These are phyloP conservation scores for Caerostris darwini DNA, from an alignment of 1,140 invertebrate genomes.

Conservation along the genomic window DNA sequence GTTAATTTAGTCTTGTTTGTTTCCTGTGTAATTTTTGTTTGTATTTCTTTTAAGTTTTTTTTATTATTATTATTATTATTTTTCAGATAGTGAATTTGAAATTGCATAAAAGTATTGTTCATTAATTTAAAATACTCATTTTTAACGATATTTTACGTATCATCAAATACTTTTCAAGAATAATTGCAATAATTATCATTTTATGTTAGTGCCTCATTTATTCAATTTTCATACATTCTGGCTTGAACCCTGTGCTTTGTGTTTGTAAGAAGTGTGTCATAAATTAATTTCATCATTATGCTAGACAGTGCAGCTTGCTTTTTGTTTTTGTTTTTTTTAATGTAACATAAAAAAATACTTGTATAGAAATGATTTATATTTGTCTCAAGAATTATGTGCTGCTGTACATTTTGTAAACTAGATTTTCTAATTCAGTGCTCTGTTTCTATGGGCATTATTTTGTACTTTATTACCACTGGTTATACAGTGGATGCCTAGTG, in stretches of 20 bases:
- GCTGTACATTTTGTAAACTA: slow-evolving; percentile 77
- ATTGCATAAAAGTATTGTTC: not conserved
- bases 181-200: not conserved
- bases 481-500: slow-evolving; percentile 73
- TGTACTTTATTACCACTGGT: slow-evolving; percentile 75
- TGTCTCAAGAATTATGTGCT: slow-evolving; percentile 53
- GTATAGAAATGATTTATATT: slow-evolving; percentile 71
- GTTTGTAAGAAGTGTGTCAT: slow-evolving; percentile 2
- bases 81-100: not conserved
- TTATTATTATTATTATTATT: not conserved
- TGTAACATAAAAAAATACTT: slow-evolving; percentile 22
- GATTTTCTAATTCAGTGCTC: slow-evolving; percentile 76
- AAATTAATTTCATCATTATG: slow-evolving; percentile 9
- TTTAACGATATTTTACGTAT: not conserved
- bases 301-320: not conserved
- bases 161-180: not conserved
- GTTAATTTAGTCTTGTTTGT: not conserved
- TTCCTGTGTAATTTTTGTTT: not conserved
- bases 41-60: not conserved
- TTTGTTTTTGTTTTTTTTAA: not conserved
- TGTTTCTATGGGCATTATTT: slow-evolving; percentile 77
- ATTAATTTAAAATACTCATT: not conserved
- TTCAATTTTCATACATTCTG: slow-evolving; percentile 17
- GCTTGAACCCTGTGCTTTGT: slow-evolving; percentile 61
- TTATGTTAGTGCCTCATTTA: not conserved